Percentiles rank a stretch among this genome's conserved stretches.
phyloP scores from a whole-genome alignment of 1,140 invertebrate species.

The Macrostomum lignano region DNA sequence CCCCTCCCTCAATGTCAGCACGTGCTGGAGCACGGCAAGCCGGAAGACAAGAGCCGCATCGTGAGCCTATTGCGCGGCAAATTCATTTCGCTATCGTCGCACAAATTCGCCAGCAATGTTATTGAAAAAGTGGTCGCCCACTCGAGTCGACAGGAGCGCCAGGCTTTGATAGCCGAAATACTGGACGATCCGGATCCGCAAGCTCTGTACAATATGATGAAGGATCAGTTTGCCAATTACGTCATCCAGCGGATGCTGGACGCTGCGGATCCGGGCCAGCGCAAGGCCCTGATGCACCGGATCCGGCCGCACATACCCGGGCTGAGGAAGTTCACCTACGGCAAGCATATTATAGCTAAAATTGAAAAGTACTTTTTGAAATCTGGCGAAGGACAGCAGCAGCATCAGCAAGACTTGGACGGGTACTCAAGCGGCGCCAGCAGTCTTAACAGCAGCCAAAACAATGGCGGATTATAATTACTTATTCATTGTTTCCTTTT shows the following conservation, averaged over 20 bases:
- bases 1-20: slow-evolving; percentile 32
- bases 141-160: slow-evolving; percentile 19
- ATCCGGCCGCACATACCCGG: slow-evolving; percentile 81
- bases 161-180: slow-evolving; percentile 27
- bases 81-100: slow-evolving; percentile 71
- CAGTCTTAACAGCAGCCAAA: too few species aligned
- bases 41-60: slow-evolving; percentile 75
- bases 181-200: slow-evolving; percentile 2
- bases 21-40: slow-evolving; percentile 38
- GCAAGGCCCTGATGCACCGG: slow-evolving; percentile 89
- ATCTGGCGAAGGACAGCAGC: too few species aligned
- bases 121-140: slow-evolving; percentile 29
- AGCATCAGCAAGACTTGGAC: too few species aligned
- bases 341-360: slow-evolving; percentile 43
- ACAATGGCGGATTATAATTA: too few species aligned
- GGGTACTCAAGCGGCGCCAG: too few species aligned
- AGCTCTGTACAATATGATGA: slow-evolving; percentile 48
- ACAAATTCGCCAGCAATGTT: slow-evolving; percentile 62
- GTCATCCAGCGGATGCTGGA: slow-evolving; percentile 99
- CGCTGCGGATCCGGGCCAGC: slow-evolving; percentile 76
- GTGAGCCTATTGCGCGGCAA: slow-evolving; percentile 69
- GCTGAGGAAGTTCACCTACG: slow-evolving; percentile 91
- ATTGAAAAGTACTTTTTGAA: slow-evolving; percentile 6
- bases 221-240: slow-evolving; percentile 95
- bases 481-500: too few species aligned